A percentile compares a stretch with the other conserved stretches of the same genome.
These are phyloP conservation scores for Pristiophorus japonicus DNA, from an alignment of 2,113 vertebrate genomes.

Conservation along the genomic window DNA sequence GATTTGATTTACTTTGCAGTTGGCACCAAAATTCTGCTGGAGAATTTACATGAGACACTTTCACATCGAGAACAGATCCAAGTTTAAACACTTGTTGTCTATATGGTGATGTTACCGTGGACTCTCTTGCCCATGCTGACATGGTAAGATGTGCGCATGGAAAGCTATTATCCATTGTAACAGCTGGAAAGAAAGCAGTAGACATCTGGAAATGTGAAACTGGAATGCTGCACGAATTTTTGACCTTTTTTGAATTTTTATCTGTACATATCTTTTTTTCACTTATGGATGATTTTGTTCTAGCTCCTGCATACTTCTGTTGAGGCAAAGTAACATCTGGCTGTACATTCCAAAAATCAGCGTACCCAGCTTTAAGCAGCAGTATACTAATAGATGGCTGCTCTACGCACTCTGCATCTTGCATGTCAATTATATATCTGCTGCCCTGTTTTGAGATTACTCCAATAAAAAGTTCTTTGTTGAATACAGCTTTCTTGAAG, in stretches of 20 bases:
- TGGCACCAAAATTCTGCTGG: conserved; percentile 80
- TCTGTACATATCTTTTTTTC: not conserved
- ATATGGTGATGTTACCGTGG: conserved; percentile 42
- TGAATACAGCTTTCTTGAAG: conserved; percentile 64
- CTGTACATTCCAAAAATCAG: conserved; percentile 55
- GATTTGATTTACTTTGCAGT: conserved; percentile 49
- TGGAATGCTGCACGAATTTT: not conserved
- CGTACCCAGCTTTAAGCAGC: conserved; percentile 62
- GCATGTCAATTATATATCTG: conserved; percentile 62
- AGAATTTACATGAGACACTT: conserved; percentile 59
- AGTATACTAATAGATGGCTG: conserved; percentile 51
- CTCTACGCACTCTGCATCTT: conserved; percentile 46
- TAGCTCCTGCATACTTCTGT: not conserved
- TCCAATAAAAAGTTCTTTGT: conserved; percentile 61
- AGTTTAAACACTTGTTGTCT: conserved; percentile 61
- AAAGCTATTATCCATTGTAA: not conserved
- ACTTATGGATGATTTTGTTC: not conserved
- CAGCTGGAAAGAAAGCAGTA: not conserved
- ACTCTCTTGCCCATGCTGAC: not conserved
- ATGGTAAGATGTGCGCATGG: not conserved
- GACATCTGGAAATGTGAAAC: not conserved
- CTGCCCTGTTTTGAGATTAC: conserved; percentile 56
- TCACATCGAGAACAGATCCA: conserved; percentile 62
- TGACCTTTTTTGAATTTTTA: not conserved
- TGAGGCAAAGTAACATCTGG: not conserved